These are phyloP conservation scores for Chrysoperla carnea DNA, from an alignment of 1,140 invertebrate genomes.

Conservation along the genomic window DNA sequence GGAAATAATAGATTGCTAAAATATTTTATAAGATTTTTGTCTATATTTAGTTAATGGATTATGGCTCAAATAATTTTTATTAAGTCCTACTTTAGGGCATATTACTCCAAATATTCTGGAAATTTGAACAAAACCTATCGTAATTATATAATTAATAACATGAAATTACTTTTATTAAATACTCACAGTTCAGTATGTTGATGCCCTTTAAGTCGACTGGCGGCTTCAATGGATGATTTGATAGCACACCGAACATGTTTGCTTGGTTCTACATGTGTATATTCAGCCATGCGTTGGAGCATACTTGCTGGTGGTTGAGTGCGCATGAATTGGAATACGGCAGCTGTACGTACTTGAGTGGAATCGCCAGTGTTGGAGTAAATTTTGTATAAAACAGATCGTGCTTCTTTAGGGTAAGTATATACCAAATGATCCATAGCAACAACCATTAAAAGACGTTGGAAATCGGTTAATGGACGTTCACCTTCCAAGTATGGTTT, in stretches of 20 bases:
- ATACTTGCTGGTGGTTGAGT: conserved; percentile 35
- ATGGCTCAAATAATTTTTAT: no score
- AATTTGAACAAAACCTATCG: no score
- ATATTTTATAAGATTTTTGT: no score
- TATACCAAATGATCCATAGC: conserved; percentile 28
- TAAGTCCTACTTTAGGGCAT: no score
- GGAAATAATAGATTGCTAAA: no score
- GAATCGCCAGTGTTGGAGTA: conserved; percentile 41
- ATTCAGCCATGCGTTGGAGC: conserved; percentile 47
- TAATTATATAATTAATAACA: no score
- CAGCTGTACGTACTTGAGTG: conserved; percentile 41
- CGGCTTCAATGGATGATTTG: conserved; percentile 32
- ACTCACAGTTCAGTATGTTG: conserved; percentile 29
- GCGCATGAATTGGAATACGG: conserved; percentile 35
- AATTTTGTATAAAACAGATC: conserved; percentile 40
- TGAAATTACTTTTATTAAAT: conserved; percentile 2
- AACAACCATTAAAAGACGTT: conserved; percentile 38
- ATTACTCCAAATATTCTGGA: no score
- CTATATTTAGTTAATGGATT: no score
- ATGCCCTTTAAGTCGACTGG: conserved; percentile 22
- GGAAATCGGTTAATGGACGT: conserved; percentile 30
- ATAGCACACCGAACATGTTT: conserved; percentile 40
- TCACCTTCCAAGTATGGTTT: conserved; percentile 47
- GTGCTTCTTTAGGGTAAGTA: conserved; percentile 26
- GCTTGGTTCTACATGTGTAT: conserved; percentile 40